Evolutionary conservation across 2,113 vertebrate species (phyloP), one percentile per base, ranked within the genome.

Genomic region (Trachemys scripta): DNA sequence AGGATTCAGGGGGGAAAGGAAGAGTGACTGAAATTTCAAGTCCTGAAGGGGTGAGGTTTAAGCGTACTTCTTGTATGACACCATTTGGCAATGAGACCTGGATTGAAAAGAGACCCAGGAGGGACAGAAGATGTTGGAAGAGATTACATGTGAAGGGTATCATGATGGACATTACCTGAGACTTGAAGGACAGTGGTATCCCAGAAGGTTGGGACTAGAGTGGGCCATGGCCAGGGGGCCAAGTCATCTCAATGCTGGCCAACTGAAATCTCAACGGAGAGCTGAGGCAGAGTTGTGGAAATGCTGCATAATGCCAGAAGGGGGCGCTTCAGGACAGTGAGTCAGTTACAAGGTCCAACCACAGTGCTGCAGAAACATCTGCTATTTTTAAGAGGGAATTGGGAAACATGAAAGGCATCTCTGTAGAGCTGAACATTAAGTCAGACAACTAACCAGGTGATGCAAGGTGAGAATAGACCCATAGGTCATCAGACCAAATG

Each of bases 341-440:
- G 31, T 65, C 62, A 65, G 31, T 65, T 65, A 65, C 31, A 65
- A 65, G 16, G 42, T 94, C 94, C 95, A 97, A 94, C 31, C 3
- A 83, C 76, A 93, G 83, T 80, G 72, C 82, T 75, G 91, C 53
- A 97, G 93, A 90, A 96, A 83, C 47, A 85, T 47, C 57, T 92
- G 94, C 95, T 93, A 85, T 89, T 95, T n/a, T 95, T 82, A 87
- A 91, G 83, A 75, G 82, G 93, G 90, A 79, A 94, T 95, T 84
- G 76, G 88, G 53, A 62, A 94, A 47, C 94, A 90, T 94, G 56
- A 84, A 69, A 95, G 80, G 92, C 89, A 92, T 38, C 62, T 76
- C 62, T 94, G 94, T 81, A 10, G 4, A 89, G 6, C 22, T 92
- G 45, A 69, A 85, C 94, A 84, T 92, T 93, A 84, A 93, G 92